Evolutionary conservation across 2,797 vertebrate species (phyloP).

Genomic region (Hippopotamyrus pictus): DNA sequence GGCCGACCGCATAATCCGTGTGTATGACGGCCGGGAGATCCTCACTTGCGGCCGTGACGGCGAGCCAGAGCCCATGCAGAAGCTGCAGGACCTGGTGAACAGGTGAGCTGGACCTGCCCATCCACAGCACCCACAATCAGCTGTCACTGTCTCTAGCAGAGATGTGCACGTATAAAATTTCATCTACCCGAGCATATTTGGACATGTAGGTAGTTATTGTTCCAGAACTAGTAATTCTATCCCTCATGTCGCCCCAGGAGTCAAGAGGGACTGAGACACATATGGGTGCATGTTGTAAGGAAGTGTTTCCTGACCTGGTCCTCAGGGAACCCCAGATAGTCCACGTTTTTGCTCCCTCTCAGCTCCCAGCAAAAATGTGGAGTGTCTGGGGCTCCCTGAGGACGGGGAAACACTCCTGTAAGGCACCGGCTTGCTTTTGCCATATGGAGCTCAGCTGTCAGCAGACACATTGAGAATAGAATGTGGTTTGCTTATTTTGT

Average conservation of each 20-base stretch:
- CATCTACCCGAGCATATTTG: neutral
- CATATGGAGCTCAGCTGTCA: neutral
- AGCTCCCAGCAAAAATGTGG: neutral
- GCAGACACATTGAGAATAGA: neutral
- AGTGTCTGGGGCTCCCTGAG: neutral
- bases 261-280: neutral
- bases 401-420: neutral
- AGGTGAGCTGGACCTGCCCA: slow-evolving; percentile 57
- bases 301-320: neutral
- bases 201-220: neutral
- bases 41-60: slow-evolving; percentile 90
- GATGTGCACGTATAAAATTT: neutral
- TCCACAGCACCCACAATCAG: neutral
- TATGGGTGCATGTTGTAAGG: neutral
- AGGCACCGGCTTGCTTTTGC: neutral
- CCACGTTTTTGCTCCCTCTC: neutral
- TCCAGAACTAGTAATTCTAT: neutral
- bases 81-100: slow-evolving; percentile 93
- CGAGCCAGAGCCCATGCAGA: slow-evolving; percentile 96
- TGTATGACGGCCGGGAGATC: slow-evolving; percentile 92
- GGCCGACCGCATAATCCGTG: slow-evolving; percentile 90
- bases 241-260: neutral
- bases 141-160: neutral
- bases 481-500: neutral
- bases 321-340: neutral